Evolutionary conservation across 1,140 invertebrate genomes (phyloP), one percentile per base, ranked within the genome.

Genomic region (Trichonephila clavata): DNA sequence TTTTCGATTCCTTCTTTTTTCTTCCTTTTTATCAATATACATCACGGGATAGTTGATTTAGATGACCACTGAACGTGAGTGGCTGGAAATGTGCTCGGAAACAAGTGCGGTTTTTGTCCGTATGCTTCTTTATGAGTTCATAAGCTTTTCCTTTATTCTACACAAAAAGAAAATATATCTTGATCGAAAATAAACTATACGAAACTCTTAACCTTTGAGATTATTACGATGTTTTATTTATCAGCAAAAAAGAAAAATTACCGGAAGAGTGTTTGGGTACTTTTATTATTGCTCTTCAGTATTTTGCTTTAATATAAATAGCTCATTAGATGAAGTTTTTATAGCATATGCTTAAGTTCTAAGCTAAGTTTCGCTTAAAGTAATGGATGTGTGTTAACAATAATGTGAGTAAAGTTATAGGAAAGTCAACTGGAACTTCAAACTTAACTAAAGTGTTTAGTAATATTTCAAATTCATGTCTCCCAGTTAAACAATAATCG

Each of bases 21-120:
- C 21, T 32, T 68, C 24, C n/a, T n/a, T n/a, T 88, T 88, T 88
- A 88, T 88, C 86, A 88, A 88, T 88, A 88, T 71, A 88, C 86
- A 88, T 68, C 61, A 68, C 27, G 27, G 63, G n/a, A 88, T 88
- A 68, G 86, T 88, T 88, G 86, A 88, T 88, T 88, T 88, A 88
- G 86, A 88, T 88, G 60, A 63, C 32, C 61, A 61, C 32, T 50
- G 32, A n/a, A 24, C 60, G 86, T 87, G 86, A 88, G 63, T 77
- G 27, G 24, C 27, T 16, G 71, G 27, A 63, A 21, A 20, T 18
- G 61, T 63, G 16, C 16, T 63, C 61, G 16, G 71, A 77, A 77
- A 77, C 27, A 77, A 77, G 71, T 77, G 32, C 27, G 24, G 71
- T 77, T 32, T 32, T 18, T 32, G 13, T 27, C 4, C 71, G 18